phyloP scores from a whole-genome alignment of 92 coral and sea anemone species.

The Palythoa caribaeorum region DNA sequence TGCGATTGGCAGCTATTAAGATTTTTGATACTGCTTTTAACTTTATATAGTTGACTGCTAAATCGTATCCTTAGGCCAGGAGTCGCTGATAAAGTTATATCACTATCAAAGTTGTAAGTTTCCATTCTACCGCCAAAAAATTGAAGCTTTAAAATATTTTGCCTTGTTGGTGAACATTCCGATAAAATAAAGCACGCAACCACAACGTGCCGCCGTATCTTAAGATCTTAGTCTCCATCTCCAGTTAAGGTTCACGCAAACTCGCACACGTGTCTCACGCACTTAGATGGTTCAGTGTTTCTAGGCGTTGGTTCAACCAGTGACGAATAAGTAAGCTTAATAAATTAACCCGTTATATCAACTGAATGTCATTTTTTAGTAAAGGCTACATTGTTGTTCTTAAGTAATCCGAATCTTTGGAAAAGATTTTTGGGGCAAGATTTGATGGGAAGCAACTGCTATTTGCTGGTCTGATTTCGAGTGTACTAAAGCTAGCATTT shows the following conservation, averaged over 20 bases:
- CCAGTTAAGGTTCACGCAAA: neutral
- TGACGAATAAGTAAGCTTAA: neutral
- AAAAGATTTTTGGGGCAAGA: neutral
- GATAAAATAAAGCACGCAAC: neutral
- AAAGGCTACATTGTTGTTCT: neutral
- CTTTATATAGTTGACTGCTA: too few relatives aligned
- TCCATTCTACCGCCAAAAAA: too few relatives aligned
- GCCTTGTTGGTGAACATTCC: neutral
- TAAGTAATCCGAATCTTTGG: neutral
- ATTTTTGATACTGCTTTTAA: neutral
- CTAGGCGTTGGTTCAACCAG: slow-evolving; percentile 35
- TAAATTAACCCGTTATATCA: slow-evolving; percentile 18
- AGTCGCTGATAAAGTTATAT: neutral
- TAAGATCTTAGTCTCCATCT: neutral
- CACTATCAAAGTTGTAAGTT: too few relatives aligned
- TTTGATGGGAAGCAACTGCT: neutral
- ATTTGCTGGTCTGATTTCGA: too few relatives aligned
- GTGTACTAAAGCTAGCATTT: neutral
- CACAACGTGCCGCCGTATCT: neutral
- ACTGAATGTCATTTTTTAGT: neutral
- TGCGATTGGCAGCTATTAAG: neutral
- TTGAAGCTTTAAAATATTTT: neutral
- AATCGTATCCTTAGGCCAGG: neutral
- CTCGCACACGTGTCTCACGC: neutral
- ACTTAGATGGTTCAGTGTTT: neutral